Percentiles rank a stretch among this genome's conserved stretches.
These are phyloP conservation scores for Bugulina stolonifera DNA, from an alignment of 2,888 invertebrate genomes.

Conservation along the genomic window DNA sequence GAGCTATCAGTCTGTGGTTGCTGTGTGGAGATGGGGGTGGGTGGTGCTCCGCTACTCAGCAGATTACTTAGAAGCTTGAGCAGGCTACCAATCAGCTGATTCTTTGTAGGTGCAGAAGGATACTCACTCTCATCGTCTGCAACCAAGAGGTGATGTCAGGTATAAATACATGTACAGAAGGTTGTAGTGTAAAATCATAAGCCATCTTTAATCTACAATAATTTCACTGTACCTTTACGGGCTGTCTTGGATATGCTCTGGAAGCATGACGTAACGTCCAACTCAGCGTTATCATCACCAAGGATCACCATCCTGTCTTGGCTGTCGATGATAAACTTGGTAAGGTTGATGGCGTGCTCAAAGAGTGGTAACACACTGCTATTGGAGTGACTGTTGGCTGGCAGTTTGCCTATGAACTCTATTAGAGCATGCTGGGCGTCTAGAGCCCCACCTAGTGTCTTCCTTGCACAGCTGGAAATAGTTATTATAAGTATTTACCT, in stretches of 20 bases:
- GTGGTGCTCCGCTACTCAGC: background rate
- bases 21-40: background rate
- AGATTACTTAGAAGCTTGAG: background rate
- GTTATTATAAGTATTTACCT: too few relatives aligned
- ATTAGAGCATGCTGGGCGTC: constrained; percentile 12
- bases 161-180: too few relatives aligned
- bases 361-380: background rate
- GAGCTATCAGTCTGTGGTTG: constrained; percentile 3
- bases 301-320: background rate
- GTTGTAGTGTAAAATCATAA: too few relatives aligned
- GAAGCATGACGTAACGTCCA: background rate
- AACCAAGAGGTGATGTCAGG: too few relatives aligned
- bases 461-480: background rate
- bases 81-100: background rate
- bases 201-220: too few relatives aligned
- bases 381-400: background rate
- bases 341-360: constrained; percentile 11
- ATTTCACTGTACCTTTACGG: too few relatives aligned
- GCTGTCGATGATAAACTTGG: background rate
- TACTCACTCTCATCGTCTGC: background rate
- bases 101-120: background rate
- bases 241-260: background rate
- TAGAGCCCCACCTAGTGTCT: background rate
- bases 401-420: constrained; percentile 9
- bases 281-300: background rate